A percentile compares a stretch with the other conserved stretches of the same genome.
phyloP scores from a whole-genome alignment of 2,797 vertebrate genomes.

The Cephalopachus bancanus region DNA sequence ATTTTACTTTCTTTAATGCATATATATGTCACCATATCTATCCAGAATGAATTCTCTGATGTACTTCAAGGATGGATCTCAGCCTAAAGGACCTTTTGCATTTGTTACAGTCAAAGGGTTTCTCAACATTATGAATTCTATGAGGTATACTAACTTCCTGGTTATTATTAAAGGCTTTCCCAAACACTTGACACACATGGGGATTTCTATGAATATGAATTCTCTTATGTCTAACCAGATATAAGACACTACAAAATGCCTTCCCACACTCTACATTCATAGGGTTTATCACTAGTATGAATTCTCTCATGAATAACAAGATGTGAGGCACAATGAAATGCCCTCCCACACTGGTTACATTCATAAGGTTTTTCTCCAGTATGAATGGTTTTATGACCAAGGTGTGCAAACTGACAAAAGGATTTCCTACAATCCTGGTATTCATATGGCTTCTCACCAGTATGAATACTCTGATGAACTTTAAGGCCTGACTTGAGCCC shows the following conservation, averaged over 20 bases:
- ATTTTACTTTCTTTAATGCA: not conserved
- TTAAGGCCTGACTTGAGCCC: slow-evolving; percentile 51
- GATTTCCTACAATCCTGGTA: slow-evolving; percentile 33
- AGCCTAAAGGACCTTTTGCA: slow-evolving; percentile 60
- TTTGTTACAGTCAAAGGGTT: slow-evolving; percentile 28
- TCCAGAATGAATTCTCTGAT: slow-evolving; percentile 62
- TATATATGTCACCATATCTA: not conserved
- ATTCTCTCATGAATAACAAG: not conserved
- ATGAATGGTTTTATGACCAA: slow-evolving; percentile 72
- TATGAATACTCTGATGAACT: slow-evolving; percentile 57
- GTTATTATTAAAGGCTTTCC: not conserved
- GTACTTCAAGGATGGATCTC: slow-evolving; percentile 39
- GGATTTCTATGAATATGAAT: not conserved
- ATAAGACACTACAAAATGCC: not conserved
- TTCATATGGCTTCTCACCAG: slow-evolving; percentile 55
- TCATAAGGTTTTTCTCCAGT: slow-evolving; percentile 64
- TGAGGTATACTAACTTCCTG: not conserved
- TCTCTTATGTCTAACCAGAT: not conserved
- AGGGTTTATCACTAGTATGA: slow-evolving; percentile 32
- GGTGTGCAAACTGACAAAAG: not conserved
- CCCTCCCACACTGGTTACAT: not conserved
- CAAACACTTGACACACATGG: not conserved
- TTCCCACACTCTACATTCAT: slow-evolving; percentile 49
- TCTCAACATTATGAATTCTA: not conserved
- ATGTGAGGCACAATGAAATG: too few species aligned